Evolutionary conservation across 1,140 invertebrate species (phyloP).

Genomic region (Pogonomyrmex barbatus): DNA sequence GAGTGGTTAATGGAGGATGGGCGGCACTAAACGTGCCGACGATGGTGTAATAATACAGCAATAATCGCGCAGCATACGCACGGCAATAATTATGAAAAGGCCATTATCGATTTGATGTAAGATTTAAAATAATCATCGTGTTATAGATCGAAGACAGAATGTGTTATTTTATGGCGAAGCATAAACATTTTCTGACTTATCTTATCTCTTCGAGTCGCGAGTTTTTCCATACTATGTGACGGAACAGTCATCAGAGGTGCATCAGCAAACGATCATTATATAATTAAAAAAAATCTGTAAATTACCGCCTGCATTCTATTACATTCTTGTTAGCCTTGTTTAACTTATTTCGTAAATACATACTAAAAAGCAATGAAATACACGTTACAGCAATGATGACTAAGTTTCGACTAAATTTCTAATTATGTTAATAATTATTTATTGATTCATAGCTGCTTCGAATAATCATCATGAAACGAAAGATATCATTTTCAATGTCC

Average conservation of each 20-base stretch:
- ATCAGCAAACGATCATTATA: not conserved
- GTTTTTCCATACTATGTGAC: not conserved
- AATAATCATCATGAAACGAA: not conserved
- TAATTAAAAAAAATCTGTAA: not conserved
- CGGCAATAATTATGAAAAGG: slow-evolving; percentile 53
- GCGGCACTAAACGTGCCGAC: slow-evolving; percentile 48
- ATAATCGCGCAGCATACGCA: slow-evolving; percentile 35
- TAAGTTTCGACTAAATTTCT: not conserved
- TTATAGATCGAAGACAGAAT: slow-evolving; percentile 22
- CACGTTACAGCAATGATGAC: not conserved
- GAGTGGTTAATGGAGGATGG: slow-evolving; percentile 52
- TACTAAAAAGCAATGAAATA: not conserved
- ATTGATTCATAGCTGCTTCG: not conserved
- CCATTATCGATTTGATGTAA: slow-evolving; percentile 26
- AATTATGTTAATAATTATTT: slow-evolving; percentile 22
- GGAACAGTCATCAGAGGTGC: not conserved
- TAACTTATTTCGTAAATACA: not conserved
- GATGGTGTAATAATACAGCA: slow-evolving; percentile 62
- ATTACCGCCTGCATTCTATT: not conserved
- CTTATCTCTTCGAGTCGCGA: not conserved
- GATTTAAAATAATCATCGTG: not conserved
- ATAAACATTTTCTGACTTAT: slow-evolving; percentile 4
- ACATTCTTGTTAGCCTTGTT: not conserved
- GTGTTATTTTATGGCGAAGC: slow-evolving; percentile 17
- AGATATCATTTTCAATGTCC: not conserved